Evolutionary conservation across 2,113 vertebrate genomes (phyloP).

Genomic region (Sphyrna mokarran): DNA sequence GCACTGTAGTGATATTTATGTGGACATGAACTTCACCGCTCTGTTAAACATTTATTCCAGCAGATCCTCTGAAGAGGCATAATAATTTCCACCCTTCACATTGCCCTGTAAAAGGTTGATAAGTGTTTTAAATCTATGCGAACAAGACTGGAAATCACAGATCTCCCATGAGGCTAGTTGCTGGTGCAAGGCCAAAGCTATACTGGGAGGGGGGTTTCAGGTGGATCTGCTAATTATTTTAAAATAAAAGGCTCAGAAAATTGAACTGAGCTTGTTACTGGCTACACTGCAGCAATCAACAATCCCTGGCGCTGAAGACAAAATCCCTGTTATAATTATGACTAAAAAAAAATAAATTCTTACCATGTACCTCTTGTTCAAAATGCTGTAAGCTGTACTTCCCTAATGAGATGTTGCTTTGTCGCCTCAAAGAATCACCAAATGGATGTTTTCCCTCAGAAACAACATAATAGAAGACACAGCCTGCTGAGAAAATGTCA

Average conservation of each 20-base stretch:
- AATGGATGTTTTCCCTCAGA: constrained; percentile 83
- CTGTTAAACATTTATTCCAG: not conserved
- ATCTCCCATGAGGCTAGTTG: not conserved
- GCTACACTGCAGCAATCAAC: not conserved
- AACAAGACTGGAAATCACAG: not conserved
- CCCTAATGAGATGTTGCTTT: constrained; percentile 84
- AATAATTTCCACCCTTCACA: not conserved
- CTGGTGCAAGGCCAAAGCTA: not conserved
- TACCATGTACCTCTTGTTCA: constrained; percentile 75
- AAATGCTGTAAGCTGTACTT: constrained; percentile 69
- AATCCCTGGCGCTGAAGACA: not conserved
- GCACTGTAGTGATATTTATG: not conserved
- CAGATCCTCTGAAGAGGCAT: not conserved
- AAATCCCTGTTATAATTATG: not conserved
- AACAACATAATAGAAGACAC: constrained; percentile 84
- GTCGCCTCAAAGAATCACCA: constrained; percentile 74
- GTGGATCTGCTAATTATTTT: not conserved
- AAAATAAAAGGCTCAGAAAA: not conserved
- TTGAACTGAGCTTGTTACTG: not conserved
- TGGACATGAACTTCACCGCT: not conserved
- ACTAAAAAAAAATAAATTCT: constrained; percentile 41
- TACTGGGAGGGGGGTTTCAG: not conserved
- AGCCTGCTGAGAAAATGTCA: constrained; percentile 93
- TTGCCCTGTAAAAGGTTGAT: not conserved
- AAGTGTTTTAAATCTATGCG: not conserved